Evolutionary conservation across 2,888 invertebrate species (phyloP).

Genomic region (Philaethria dido): DNA sequence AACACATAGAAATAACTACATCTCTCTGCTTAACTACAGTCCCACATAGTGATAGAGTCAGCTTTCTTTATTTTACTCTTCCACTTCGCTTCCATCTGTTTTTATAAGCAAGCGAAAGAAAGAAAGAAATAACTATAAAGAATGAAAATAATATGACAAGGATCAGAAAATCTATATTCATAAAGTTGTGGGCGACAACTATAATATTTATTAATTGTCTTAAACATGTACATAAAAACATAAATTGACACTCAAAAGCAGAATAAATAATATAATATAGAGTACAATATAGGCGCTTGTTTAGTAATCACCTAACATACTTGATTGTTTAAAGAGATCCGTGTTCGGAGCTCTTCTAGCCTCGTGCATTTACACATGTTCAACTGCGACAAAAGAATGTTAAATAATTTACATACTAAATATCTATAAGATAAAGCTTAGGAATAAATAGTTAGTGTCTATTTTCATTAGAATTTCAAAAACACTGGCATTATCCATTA

Average conservation of each 20-base stretch:
- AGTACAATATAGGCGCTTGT: not conserved
- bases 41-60: too few relatives aligned
- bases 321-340: not conserved
- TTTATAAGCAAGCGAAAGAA: too few relatives aligned
- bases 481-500: constrained; percentile 36
- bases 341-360: constrained; percentile 19
- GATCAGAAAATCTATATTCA: not conserved
- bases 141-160: not conserved
- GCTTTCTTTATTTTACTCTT: too few relatives aligned
- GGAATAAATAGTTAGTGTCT: constrained; percentile 27
- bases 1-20: too few relatives aligned
- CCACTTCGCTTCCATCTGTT: too few relatives aligned
- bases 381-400: constrained; percentile 26
- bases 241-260: not conserved
- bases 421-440: constrained; percentile 6
- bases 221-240: constrained; percentile 8
- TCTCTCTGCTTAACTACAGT: too few relatives aligned
- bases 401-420: constrained; percentile 7
- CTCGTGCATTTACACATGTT: not conserved
- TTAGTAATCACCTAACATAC: not conserved
- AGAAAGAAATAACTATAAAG: not conserved
- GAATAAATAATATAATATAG: not conserved
- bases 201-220: not conserved
- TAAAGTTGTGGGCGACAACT: not conserved
- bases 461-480: constrained; percentile 35